Evolutionary conservation across 2,797 vertebrate species (phyloP), one percentile per base, ranked within the genome.

Genomic region (Periophthalmus magnuspinnatus): DNA sequence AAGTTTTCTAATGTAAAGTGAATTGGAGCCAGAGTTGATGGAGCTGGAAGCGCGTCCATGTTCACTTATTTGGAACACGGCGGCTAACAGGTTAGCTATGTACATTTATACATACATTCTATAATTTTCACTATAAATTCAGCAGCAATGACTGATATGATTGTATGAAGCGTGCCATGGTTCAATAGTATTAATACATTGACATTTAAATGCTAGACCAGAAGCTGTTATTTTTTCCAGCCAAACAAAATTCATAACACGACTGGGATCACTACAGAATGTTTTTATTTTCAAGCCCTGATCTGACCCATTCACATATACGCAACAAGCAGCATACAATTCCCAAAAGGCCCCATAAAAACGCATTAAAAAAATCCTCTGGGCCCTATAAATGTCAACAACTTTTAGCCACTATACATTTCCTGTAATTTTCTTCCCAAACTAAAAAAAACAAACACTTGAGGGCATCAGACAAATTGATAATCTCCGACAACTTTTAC

Each of bases 401-500:
- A 24, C 17, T 50, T 52, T 52, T 52, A 65, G 47, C 63, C 3
- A 45, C 38, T 47, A 41, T 62, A 5, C 34, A 22, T 41, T 22
- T 47, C 24, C 21, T 28, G 22, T 9, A 16, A 48, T 28, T 28
- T 28, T 28, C 41, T 22, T 32, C 1, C 5, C 3, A 21, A 21
- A 8, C 0, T 7, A 52, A n/a, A 19, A 6, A 34, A 19, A 59
- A 6, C 36, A 36, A 60, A 16, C 11, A 58, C 33, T 1, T 61
- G 32, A 5, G 33, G 56, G 5, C 48, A 72, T 45, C 22, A 67
- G 65, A 70, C 57, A 67, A 75, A 67, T 17, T 2, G 24, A 52
- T 48, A 9, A 5, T 36, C 67, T 19, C 67, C 67, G 38, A 16
- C 34, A 64, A 55, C 41, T 16, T 36, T 34, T 17, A 45, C 54